phyloP scores from a whole-genome alignment of 30 jellyfish, hydroid and myxozoan species.

The Mastigias papua region DNA sequence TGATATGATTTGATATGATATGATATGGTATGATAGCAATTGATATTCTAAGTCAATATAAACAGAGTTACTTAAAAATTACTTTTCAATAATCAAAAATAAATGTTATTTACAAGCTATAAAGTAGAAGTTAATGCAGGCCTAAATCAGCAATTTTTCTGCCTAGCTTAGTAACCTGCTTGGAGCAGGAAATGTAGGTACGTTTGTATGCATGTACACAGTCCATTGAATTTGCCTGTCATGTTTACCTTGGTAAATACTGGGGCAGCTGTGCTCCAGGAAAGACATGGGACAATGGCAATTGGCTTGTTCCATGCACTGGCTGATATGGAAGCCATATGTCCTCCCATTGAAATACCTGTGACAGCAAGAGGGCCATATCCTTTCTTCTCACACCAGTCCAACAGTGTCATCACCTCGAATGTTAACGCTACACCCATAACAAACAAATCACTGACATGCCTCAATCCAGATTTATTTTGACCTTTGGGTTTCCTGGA shows the following conservation, averaged over 20 bases:
- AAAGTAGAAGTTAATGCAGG: no score
- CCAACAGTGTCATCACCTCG: constrained; percentile 75
- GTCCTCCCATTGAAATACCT: constrained; percentile 97
- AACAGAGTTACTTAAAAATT: no score
- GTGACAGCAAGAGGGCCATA: constrained; percentile 94
- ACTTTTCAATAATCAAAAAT: no score
- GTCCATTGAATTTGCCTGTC: not conserved
- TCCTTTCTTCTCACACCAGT: constrained; percentile 90
- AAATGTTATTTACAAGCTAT: no score
- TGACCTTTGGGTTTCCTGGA: constrained; percentile 87
- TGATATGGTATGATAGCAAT: no score
- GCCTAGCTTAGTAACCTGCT: no score
- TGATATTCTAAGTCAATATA: no score
- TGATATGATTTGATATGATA: no score
- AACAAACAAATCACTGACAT: constrained; percentile 90
- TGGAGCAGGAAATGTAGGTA: not conserved
- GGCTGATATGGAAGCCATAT: constrained; percentile 93
- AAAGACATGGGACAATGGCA: constrained; percentile 90
- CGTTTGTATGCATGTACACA: not conserved
- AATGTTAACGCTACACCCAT: constrained; percentile 94
- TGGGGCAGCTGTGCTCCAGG: constrained; percentile 99
- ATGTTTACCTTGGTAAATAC: constrained; percentile 82
- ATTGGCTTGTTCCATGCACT: constrained; percentile 90
- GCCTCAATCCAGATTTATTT: constrained; percentile 82
- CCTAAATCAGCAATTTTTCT: no score